Evolutionary conservation across 92 coral and sea anemone genomes (phyloP).

Genomic region (Phenganax subtilis): DNA sequence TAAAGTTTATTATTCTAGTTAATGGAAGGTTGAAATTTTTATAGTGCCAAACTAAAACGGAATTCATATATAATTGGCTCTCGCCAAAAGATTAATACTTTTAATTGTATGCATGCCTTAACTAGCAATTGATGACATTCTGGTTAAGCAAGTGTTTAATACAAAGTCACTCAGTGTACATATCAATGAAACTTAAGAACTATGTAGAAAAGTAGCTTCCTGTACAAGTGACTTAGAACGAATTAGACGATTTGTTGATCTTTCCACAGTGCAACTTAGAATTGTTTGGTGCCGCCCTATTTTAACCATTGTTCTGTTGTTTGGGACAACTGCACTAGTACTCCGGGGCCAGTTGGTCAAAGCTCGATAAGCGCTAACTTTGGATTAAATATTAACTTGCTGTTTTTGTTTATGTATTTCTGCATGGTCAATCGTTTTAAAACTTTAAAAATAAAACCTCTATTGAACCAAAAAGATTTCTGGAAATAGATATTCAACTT

Average conservation of each 20-base stretch:
- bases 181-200: slow-evolving; percentile 30
- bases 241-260: slow-evolving; percentile 40
- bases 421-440: too few species aligned
- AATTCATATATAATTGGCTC: slow-evolving; percentile 1
- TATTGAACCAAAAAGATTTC: too few species aligned
- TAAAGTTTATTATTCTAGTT: too few species aligned
- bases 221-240: slow-evolving; percentile 39
- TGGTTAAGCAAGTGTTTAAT: slow-evolving; percentile 11
- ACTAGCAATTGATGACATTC: slow-evolving; percentile 27
- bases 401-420: too few species aligned
- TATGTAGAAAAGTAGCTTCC: slow-evolving; percentile 17
- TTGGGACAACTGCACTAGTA: neutral
- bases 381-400: too few species aligned
- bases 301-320: slow-evolving; percentile 31
- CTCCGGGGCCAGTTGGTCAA: too few species aligned
- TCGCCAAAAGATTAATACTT: slow-evolving; percentile 10
- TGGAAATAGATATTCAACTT: too few species aligned
- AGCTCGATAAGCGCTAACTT: too few species aligned
- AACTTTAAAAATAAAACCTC: too few species aligned
- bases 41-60: too few species aligned
- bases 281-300: slow-evolving; percentile 42
- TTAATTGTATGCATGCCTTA: neutral
- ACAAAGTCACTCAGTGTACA: slow-evolving; percentile 34
- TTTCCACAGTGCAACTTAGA: slow-evolving; percentile 36
- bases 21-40: too few species aligned